Conservation (phyloP, 2,113 vertebrate species). For the Athene noctua region DNA sequence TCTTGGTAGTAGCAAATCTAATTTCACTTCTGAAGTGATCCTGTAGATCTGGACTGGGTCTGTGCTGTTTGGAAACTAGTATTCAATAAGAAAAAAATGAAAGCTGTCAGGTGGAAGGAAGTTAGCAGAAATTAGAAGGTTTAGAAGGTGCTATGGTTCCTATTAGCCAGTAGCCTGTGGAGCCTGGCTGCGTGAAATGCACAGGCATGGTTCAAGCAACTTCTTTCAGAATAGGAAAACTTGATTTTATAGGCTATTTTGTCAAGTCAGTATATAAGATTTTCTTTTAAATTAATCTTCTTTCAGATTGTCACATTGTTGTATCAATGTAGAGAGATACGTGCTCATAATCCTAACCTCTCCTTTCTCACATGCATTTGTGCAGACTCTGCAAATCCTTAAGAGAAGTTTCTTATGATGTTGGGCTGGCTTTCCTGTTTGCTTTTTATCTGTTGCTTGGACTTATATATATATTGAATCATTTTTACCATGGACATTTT, state of each 20-base stretch:
- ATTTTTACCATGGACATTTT: neutral
- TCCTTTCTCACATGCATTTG: neutral
- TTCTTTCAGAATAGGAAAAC: neutral
- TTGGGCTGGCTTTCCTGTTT: neutral
- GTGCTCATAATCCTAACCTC: neutral
- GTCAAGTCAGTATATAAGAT: neutral
- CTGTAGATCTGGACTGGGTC: neutral
- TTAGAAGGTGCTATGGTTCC: neutral
- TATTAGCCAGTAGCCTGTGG: neutral
- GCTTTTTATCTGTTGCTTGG: neutral
- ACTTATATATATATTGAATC: neutral
- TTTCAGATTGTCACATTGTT: neutral
- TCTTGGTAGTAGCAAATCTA: conserved; percentile 6
- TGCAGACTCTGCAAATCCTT: neutral
- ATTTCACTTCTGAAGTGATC: conserved; percentile 16
- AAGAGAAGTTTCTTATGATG: neutral
- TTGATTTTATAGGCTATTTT: neutral
- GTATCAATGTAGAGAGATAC: neutral
- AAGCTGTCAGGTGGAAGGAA: conserved; percentile 9
- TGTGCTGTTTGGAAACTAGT: conserved; percentile 2
- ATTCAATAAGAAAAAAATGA: neutral
- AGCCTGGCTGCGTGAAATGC: neutral
- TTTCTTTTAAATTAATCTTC: neutral
- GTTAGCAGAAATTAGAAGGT: neutral
- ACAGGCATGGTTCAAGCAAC: neutral